These are phyloP conservation scores for Dicycla oo DNA, from an alignment of 2,888 invertebrate species.

Conservation along the genomic window DNA sequence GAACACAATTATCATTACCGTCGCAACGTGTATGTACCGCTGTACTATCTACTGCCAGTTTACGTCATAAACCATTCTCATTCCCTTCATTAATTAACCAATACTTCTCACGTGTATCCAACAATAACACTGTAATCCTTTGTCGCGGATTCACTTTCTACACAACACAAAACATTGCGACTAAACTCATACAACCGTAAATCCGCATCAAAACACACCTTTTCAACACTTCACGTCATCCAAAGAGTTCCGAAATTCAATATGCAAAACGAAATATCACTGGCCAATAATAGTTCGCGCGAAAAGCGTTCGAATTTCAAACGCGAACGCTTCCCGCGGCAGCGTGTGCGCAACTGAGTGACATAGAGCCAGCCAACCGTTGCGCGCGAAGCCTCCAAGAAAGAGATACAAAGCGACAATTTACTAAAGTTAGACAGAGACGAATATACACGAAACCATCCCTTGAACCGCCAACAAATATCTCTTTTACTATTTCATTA, in stretches of 20 bases:
- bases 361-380: constrained; percentile 78
- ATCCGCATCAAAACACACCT: constrained; percentile 57
- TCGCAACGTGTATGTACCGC: constrained; percentile 9
- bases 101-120: constrained; percentile 73
- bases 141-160: constrained; percentile 76
- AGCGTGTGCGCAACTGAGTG: constrained; percentile 87
- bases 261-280: constrained; percentile 62
- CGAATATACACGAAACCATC: constrained; percentile 69
- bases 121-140: constrained; percentile 82
- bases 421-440: constrained; percentile 69
- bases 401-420: constrained; percentile 69
- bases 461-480: constrained; percentile 71
- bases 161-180: constrained; percentile 63
- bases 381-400: constrained; percentile 68
- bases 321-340: constrained; percentile 79
- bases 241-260: constrained; percentile 65
- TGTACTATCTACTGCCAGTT: constrained; percentile 32
- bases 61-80: constrained; percentile 62
- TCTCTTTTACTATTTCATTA: constrained; percentile 72
- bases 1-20: constrained; percentile 45
- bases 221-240: constrained; percentile 65
- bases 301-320: constrained; percentile 77
- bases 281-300: constrained; percentile 72
- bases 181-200: constrained; percentile 43
- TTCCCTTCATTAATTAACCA: constrained; percentile 67